These are phyloP conservation scores for Melinaea menophilus DNA, from an alignment of 2,888 invertebrate genomes.

Conservation along the genomic window DNA sequence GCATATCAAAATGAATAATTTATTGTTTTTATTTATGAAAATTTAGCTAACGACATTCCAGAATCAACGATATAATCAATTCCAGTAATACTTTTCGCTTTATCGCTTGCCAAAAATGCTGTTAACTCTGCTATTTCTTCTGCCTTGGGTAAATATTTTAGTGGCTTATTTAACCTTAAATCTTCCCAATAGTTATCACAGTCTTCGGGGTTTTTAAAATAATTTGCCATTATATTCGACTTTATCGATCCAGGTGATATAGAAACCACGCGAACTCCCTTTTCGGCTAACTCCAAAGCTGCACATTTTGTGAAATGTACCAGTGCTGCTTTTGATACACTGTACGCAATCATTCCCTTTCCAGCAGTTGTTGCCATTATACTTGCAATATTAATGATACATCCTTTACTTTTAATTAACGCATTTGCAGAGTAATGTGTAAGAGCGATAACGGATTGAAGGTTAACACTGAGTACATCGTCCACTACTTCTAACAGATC, in stretches of 20 bases:
- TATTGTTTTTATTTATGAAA: not conserved
- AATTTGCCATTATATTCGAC: constrained; percentile 38
- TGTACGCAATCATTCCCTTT: constrained; percentile 59
- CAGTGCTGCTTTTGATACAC: constrained; percentile 84
- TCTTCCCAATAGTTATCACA: constrained; percentile 30
- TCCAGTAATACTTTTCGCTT: constrained; percentile 49
- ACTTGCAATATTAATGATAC: constrained; percentile 47
- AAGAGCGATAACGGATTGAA: constrained; percentile 42
- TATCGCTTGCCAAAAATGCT: constrained; percentile 46
- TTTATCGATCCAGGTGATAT: constrained; percentile 84
- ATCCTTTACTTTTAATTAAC: constrained; percentile 42
- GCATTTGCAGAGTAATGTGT: constrained; percentile 37
- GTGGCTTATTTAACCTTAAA: constrained; percentile 21
- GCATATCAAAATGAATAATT: no score
- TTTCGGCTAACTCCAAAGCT: constrained; percentile 80
- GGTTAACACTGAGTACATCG: constrained; percentile 39
- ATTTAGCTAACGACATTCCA: not conserved
- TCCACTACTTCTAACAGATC: constrained; percentile 42
- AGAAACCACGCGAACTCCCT: constrained; percentile 81
- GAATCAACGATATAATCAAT: not conserved
- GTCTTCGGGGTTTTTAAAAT: constrained; percentile 30
- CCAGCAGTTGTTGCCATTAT: constrained; percentile 10
- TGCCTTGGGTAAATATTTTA: constrained; percentile 34
- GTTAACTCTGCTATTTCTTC: constrained; percentile 46
- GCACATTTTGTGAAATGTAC: constrained; percentile 85